These are phyloP conservation scores for Trachemys scripta DNA, from an alignment of 2,113 vertebrate species.

Conservation along the genomic window DNA sequence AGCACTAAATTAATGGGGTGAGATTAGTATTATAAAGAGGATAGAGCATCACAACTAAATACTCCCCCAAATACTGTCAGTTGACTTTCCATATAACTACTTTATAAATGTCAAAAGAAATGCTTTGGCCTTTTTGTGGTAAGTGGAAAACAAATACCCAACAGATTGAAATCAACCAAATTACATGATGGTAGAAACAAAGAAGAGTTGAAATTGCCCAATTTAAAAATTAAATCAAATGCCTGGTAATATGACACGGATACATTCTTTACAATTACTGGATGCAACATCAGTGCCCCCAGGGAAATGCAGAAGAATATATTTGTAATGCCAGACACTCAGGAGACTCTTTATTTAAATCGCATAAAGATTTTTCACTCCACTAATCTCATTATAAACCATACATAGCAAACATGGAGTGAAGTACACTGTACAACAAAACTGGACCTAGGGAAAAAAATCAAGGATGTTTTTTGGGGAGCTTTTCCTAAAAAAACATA, in stretches of 20 bases:
- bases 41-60: neutral
- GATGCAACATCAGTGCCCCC: neutral
- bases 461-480: neutral
- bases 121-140: neutral
- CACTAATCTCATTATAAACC: constrained; percentile 54
- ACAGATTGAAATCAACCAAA: constrained; percentile 1
- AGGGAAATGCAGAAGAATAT: constrained; percentile 47
- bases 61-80: neutral
- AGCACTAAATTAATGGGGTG: neutral
- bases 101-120: constrained; percentile 12
- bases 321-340: constrained; percentile 31
- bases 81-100: neutral
- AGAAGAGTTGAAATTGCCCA: constrained; percentile 8
- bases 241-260: constrained; percentile 41
- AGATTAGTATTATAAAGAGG: neutral
- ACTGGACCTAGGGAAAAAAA: constrained; percentile 17
- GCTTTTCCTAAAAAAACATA: constrained; percentile 17
- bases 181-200: neutral
- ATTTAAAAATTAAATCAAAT: constrained; percentile 51
- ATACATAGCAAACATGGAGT: constrained; percentile 5
- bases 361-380: constrained; percentile 28
- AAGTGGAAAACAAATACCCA: neutral
- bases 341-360: constrained; percentile 44
- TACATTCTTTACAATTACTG: constrained; percentile 42
- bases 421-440: neutral